Base-by-base conservation (phyloP, 2,797 vertebrate species). In the Melopsittacus undulatus region DNA sequence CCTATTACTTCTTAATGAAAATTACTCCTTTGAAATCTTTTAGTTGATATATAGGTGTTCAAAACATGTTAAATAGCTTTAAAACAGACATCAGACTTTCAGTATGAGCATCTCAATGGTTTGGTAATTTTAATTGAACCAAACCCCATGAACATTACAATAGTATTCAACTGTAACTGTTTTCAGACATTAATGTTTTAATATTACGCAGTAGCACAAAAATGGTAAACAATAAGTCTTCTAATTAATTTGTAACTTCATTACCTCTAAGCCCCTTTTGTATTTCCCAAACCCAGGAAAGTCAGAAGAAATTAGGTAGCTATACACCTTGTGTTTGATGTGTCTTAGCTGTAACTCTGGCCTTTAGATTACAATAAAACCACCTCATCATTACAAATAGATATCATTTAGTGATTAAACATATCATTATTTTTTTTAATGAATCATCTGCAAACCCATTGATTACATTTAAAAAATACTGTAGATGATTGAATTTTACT, bases 351-450 rank as follows among this genome's bases (percentile, higher is more conserved):
- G 32, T 63, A 76, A 87, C 64, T 89, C 87, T 95, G 59, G 83
- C 88, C 83, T 79, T 94, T 92, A 95, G 40, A 72, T 64, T 54
- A 82, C 72, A 83, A 43, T n/a, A 45, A 85, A 89, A 89, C 62
- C 80, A 90, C 72, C 46, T 93, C 94, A 95, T 96, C 68, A 34
- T 87, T 96, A 68, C 59, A 95, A 92, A 52, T 70, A 96, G 70
- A 64, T 64, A 78, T 48, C 83, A 95, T 96, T 83, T 96, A 95
- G 69, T 80, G 62, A 94, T 94, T 73, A 89, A 92, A 68, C 95
- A 81, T 92, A 54, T 34, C 62, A 83, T 95, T 51, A 75, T 92
- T 68, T 78, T 69, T 95, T 94, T 88, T 19, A 91, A 84, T 54
- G 11, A 74, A 83, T 95, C 92, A 96, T 87, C 74, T 92, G n/a